Conservation (phyloP, 2,113 vertebrate species). For the Indri indri region DNA sequence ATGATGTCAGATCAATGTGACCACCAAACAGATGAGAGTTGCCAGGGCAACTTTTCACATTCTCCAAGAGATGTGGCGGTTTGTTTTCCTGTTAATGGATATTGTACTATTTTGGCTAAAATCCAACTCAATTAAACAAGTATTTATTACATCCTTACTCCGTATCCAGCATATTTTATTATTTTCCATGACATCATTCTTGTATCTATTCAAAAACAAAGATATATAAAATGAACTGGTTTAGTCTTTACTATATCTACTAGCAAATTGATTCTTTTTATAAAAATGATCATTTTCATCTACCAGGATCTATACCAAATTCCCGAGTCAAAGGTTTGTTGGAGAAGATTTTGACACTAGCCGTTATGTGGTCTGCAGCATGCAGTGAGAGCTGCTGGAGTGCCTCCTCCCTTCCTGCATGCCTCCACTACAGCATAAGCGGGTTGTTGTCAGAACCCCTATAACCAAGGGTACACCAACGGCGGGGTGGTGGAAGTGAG, state of each 20-base stretch:
- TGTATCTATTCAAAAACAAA: not conserved
- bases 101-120: not conserved
- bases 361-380: not conserved
- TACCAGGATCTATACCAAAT: not conserved
- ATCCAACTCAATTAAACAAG: slow-evolving; percentile 21
- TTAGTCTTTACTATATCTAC: not conserved
- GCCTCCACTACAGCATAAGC: fast-evolving
- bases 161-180: not conserved
- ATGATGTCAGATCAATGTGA: not conserved
- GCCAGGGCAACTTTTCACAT: not conserved
- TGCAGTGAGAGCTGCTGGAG: not conserved
- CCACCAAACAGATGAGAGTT: not conserved
- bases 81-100: not conserved
- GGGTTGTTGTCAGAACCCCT: not conserved
- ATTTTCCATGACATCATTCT: not conserved
- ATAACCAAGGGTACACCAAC: fast-evolving
- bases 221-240: not conserved
- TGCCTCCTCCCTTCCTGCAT: not conserved
- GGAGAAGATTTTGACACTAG: not conserved
- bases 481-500: not conserved
- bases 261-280: not conserved
- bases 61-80: not conserved
- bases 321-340: not conserved
- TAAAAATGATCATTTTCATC: not conserved
- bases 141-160: not conserved